phyloP scores from a whole-genome alignment of 2,888 invertebrate species.

The Eupithecia dodoneata region DNA sequence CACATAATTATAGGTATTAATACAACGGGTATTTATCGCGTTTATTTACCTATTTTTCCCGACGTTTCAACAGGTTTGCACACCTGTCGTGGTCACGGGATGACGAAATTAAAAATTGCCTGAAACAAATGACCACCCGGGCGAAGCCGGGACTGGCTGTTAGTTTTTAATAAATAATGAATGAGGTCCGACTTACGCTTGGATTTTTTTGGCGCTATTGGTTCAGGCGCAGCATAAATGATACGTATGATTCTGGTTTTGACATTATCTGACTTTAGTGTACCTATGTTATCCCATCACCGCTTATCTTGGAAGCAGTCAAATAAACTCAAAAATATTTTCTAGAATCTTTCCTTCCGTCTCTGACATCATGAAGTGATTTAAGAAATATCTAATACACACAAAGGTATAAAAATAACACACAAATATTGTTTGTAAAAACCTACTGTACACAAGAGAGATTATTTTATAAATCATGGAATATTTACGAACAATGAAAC shows the following conservation, averaged over 20 bases:
- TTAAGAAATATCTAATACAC: not conserved
- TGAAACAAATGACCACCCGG: no score
- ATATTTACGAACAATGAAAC: not conserved
- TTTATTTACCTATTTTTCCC: no score
- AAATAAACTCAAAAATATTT: not conserved
- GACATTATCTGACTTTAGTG: conserved; percentile 1
- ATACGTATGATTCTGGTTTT: not conserved
- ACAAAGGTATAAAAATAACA: conserved; percentile 1
- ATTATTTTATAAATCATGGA: conserved; percentile 9
- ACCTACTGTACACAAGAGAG: not conserved
- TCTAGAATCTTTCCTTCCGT: not conserved
- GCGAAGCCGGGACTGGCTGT: no score
- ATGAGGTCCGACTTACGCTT: not conserved
- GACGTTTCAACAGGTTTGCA: no score
- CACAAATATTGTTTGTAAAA: conserved; percentile 4
- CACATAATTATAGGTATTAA: no score
- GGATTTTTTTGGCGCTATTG: not conserved
- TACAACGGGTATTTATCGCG: no score
- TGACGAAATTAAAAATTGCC: no score
- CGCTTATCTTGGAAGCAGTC: not conserved
- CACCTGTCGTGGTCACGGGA: no score
- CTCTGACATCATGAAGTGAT: not conserved
- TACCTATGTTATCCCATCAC: not conserved
- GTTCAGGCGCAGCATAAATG: not conserved
- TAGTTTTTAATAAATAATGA: no score